phyloP scores from a whole-genome alignment of 92 coral and sea anemone genomes.

The Porites lobata region DNA sequence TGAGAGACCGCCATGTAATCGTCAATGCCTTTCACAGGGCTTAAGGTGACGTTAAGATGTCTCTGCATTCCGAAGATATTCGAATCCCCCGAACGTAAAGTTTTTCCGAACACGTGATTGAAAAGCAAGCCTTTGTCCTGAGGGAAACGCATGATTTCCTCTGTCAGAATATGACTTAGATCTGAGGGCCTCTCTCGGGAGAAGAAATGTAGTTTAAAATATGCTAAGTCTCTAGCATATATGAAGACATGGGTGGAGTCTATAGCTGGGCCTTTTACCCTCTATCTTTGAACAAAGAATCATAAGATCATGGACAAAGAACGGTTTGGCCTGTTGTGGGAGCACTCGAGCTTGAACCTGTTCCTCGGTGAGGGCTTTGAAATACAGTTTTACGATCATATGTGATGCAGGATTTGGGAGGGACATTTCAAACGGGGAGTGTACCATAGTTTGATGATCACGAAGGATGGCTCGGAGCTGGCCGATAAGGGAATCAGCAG shows the following conservation, averaged over 20 bases:
- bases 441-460: slow-evolving; percentile 21
- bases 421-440: slow-evolving; percentile 2
- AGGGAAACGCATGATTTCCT: too few relatives aligned
- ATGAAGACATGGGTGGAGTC: slow-evolving; percentile 19
- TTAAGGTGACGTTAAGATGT: too few relatives aligned
- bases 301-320: slow-evolving; percentile 24
- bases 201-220: too few relatives aligned
- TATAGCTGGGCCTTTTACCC: neutral
- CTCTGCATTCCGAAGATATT: too few relatives aligned
- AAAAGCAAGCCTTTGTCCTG: too few relatives aligned
- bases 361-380: slow-evolving; percentile 5
- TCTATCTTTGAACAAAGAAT: slow-evolving; percentile 25
- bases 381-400: slow-evolving; percentile 1
- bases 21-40: too few relatives aligned
- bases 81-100: too few relatives aligned
- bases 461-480: slow-evolving; percentile 37
- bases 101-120: too few relatives aligned
- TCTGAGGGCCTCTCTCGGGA: too few relatives aligned
- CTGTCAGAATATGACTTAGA: too few relatives aligned
- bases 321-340: slow-evolving; percentile 28
- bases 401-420: slow-evolving; percentile 18
- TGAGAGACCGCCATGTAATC: too few relatives aligned
- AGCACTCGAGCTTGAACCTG: neutral
- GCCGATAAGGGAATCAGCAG: slow-evolving; percentile 32
- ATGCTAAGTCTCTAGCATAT: slow-evolving; percentile 1